These are phyloP conservation scores for Meloe dianella DNA, from an alignment of 2,888 invertebrate species.

Conservation along the genomic window DNA sequence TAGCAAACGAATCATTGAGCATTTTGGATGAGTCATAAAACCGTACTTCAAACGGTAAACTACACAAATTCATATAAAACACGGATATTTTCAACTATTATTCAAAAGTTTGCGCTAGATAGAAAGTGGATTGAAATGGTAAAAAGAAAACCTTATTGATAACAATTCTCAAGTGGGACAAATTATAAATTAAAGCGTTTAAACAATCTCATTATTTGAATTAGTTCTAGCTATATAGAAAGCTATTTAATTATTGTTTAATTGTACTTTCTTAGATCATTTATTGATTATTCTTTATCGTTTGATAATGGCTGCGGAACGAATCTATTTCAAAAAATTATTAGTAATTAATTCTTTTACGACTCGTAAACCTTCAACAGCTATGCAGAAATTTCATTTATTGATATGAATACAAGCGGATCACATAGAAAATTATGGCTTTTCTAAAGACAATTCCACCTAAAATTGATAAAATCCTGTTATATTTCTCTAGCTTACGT, in stretches of 20 bases:
- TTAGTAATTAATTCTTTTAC: background rate
- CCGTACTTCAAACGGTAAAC: too few species aligned
- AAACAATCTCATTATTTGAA: slow-evolving; percentile 2
- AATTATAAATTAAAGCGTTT: background rate
- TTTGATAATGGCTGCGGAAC: background rate
- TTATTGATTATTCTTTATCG: background rate
- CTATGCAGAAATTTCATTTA: background rate
- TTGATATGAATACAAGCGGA: background rate
- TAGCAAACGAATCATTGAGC: too few species aligned
- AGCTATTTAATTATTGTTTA: background rate
- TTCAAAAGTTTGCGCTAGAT: background rate
- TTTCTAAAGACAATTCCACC: too few species aligned
- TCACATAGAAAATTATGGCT: background rate
- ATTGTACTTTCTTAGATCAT: background rate
- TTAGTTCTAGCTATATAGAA: background rate
- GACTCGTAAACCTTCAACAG: background rate
- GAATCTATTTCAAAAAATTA: background rate
- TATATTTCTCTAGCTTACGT: background rate
- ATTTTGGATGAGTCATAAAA: too few species aligned
- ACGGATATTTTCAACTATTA: background rate
- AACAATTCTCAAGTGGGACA: background rate
- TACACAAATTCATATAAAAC: too few species aligned
- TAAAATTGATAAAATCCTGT: background rate
- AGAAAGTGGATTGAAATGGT: background rate
- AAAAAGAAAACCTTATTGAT: background rate